phyloP scores from a whole-genome alignment of 2,113 vertebrate genomes.

The Microtus ochrogaster region DNA sequence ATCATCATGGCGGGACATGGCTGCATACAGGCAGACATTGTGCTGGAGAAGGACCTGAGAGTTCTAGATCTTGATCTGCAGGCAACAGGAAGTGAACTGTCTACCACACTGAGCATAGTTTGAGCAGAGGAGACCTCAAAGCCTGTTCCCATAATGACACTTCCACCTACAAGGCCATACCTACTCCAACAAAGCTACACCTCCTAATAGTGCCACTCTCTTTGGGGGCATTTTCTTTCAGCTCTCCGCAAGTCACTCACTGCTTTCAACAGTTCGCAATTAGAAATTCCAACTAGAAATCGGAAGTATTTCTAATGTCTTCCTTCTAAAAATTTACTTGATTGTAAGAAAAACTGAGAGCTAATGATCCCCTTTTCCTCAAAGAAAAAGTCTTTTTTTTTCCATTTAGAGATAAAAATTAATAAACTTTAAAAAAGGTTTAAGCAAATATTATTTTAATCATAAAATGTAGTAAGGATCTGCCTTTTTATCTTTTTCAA shows the following conservation, averaged over 20 bases:
- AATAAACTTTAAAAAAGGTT: neutral
- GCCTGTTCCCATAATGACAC: neutral
- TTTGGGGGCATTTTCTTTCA: neutral
- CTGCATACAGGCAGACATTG: neutral
- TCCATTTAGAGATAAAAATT: conserved; percentile 18
- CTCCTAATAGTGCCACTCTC: neutral
- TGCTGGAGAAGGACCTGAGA: neutral
- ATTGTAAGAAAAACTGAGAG: conserved; percentile 23
- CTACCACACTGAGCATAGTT: neutral
- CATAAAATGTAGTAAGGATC: neutral
- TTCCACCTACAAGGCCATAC: neutral
- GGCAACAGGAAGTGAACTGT: neutral
- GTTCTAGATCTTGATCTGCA: neutral
- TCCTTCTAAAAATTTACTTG: conserved; percentile 25
- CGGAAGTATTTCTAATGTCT: neutral
- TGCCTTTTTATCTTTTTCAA: neutral
- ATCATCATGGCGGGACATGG: neutral
- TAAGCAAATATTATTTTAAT: neutral
- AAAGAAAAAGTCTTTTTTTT: neutral
- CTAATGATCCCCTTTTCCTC: neutral
- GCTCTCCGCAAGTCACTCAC: neutral
- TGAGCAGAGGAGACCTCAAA: neutral
- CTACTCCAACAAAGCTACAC: neutral
- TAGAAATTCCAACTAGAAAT: neutral
- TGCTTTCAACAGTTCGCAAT: neutral